Base-by-base conservation (phyloP, 2,888 invertebrate species). In the Thelaira solivaga region DNA sequence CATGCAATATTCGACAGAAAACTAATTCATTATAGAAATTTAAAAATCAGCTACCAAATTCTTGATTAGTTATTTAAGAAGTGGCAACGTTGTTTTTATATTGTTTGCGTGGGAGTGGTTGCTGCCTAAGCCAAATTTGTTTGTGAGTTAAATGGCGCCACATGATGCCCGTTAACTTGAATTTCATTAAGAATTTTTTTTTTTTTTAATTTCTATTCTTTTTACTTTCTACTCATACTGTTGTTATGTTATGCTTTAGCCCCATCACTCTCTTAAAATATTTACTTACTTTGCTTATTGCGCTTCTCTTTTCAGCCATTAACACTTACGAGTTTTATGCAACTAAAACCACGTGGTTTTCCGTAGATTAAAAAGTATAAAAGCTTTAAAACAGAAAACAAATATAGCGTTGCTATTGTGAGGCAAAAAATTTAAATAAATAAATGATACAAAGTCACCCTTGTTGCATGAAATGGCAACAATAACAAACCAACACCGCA, bases 131-230 rank as follows among this genome's bases (percentile, higher is more conserved):
- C 68, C 67, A 81, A 82, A 81, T 81, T 82, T 82, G 81, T 82
- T 82, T 82, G 78, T 73, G 76, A 78, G 82, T 77, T 80, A 80
- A 82, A 81, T 82, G 82, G 80, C 80, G 81, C 82, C 82, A 81
- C 82, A 82, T 84, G 84, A 82, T 83, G 83, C 84, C 84, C 84
- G 86, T 86, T 85, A 85, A 84, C 85, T 84, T 84, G 82, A 84
- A 85, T 83, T 76, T 71, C 73, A 64, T 72, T 76, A 65, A 67
- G 39, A 57, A 55, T 67, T 71, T 79, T 75, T 78, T 65, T 53
- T 51, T 36, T 72, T 67, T 47, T 7, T 5, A 10, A 18, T 53
- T 55, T 24, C 18, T 45, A 39, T 57, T 59, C 24, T 20, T 20
- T 45, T 39, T 13, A 5, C 24, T 29, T 29, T 24, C 2, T 6